Evolutionary conservation across 2,888 invertebrate genomes (phyloP).

Genomic region (Hyles lineata): DNA sequence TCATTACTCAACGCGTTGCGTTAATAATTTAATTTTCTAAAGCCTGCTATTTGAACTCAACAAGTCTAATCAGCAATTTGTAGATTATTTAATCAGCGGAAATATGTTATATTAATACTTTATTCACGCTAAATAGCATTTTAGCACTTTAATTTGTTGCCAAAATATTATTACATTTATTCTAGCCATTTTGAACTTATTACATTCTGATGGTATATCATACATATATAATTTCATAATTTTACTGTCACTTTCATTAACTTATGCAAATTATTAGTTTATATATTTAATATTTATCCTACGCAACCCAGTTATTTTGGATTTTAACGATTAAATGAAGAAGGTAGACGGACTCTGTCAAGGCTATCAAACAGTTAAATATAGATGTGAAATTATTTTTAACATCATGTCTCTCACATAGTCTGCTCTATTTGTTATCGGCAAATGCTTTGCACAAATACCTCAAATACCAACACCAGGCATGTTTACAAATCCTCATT

Average conservation of each 20-base stretch:
- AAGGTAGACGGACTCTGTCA: constrained; percentile 43
- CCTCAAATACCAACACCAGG: neutral
- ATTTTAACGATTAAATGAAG: constrained; percentile 36
- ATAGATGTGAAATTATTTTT: constrained; percentile 17
- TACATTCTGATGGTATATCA: neutral
- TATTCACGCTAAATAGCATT: too few species aligned
- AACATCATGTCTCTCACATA: constrained; percentile 7
- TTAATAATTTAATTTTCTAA: too few species aligned
- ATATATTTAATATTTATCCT: neutral
- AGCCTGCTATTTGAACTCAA: too few species aligned
- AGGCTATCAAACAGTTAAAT: constrained; percentile 39
- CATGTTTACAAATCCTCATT: neutral
- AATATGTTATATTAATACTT: too few species aligned
- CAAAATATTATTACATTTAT: too few species aligned
- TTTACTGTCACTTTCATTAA: neutral
- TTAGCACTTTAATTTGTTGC: too few species aligned
- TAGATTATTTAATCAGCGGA: too few species aligned
- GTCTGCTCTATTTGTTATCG: neutral
- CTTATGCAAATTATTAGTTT: neutral
- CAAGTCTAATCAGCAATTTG: too few species aligned
- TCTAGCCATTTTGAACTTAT: too few species aligned
- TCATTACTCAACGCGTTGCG: too few species aligned
- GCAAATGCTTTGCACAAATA: neutral
- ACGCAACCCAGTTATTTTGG: constrained; percentile 3
- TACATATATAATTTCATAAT: neutral